Evolutionary conservation across 2,113 vertebrate genomes (phyloP), one percentile per base, ranked within the genome.

Genomic region (Paradoxurus hermaphroditus): DNA sequence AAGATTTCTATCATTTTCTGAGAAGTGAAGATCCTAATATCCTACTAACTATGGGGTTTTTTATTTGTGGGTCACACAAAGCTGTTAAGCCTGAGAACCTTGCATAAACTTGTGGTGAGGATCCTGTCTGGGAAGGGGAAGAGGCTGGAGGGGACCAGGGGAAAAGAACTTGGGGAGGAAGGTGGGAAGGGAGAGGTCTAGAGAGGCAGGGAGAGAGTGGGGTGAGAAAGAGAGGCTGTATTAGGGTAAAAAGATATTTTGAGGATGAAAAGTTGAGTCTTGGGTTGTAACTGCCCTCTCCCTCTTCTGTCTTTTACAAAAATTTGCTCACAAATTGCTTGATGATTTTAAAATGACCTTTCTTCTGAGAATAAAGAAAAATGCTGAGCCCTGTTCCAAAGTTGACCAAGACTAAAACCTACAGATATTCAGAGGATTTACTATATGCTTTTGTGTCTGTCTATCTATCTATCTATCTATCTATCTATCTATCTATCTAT

Each of bases 61-160:
- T 85, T 70, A 31, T 31, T n/a, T 82, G 39, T 25, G 4, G 12
- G 25, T 84, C 5, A 65, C 19, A 15, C 1, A 49, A 39, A 51
- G 13, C 0, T 44, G 3, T 44, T 70, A 25, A 65, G 19, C 16
- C 15, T 86, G 13, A 78, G 31, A 14, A 2, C 18, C 23, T 51
- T 68, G 11, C 12, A 65, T 16, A 85, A 14, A 73, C 16, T 27
- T 72, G 29, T 56, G 27, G 14, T 18, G 16, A 7, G 1, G 14
- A 14, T 56, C 18, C 4, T 21, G 41, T 19, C 8, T 31, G 36
- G 27, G 19, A 34, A 62, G 14, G 7, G 23, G 4, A 23, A 27
- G 18, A 36, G 21, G 14, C 36, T 53, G 16, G 12, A 46, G 31
- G 44, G 4, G 4, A 15, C 2, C 8, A 4, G 6, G 3, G 7